These are phyloP conservation scores for Sphecodes monilicornis DNA, from an alignment of 2,888 invertebrate species.

Conservation along the genomic window DNA sequence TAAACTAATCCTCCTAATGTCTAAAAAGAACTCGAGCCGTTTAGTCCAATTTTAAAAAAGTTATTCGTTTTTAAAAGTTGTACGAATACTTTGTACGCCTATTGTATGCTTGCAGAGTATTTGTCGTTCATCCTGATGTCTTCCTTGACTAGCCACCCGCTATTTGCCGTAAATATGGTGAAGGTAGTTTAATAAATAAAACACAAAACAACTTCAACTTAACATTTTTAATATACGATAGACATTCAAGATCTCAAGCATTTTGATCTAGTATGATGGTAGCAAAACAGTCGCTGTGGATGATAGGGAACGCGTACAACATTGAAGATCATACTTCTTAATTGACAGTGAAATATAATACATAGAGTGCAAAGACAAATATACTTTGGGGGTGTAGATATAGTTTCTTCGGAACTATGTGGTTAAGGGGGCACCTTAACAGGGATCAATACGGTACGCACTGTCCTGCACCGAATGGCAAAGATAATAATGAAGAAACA, in stretches of 20 bases:
- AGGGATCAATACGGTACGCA: background rate
- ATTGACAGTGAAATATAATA: background rate
- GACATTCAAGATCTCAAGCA: background rate
- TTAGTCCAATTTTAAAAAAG: too few species aligned
- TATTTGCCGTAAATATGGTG: background rate
- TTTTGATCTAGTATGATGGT: background rate
- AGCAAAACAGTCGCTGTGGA: background rate
- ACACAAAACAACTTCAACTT: background rate
- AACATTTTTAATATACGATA: background rate
- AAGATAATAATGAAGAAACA: background rate
- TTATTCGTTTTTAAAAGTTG: too few species aligned
- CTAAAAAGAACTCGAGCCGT: too few species aligned
- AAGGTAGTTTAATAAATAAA: background rate
- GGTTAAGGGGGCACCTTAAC: background rate
- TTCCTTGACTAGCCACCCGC: background rate
- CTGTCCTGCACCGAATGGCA: background rate
- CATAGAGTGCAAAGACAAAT: background rate
- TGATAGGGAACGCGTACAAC: background rate
- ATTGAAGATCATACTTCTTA: background rate
- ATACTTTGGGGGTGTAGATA: background rate
- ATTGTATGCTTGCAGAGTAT: background rate
- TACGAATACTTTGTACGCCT: too few species aligned
- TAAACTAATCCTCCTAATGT: too few species aligned
- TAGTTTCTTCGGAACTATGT: background rate
- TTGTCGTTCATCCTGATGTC: background rate